Conservation (phyloP, 2,888 invertebrate species). For the Agriotes lineatus region DNA sequence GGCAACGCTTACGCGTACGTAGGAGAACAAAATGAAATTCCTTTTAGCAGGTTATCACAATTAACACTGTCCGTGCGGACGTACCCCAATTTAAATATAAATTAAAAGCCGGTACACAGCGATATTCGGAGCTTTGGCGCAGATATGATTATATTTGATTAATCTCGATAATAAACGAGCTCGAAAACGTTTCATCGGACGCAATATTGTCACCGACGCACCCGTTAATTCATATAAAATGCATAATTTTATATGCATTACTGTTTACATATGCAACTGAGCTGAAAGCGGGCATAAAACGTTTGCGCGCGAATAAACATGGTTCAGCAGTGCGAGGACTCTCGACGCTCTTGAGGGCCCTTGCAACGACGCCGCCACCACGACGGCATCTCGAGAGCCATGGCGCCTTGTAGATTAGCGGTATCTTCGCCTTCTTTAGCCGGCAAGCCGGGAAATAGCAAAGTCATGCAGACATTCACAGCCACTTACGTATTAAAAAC, state of each 20-base stretch:
- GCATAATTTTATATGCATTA: slow-evolving; percentile 40
- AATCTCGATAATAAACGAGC: slow-evolving; percentile 34
- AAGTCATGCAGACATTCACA: slow-evolving; percentile 44
- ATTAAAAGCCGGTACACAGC: slow-evolving; percentile 24
- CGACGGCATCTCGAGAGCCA: slow-evolving; percentile 49
- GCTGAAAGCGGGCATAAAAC: slow-evolving; percentile 40
- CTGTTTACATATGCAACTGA: slow-evolving; percentile 33
- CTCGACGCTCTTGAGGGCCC: slow-evolving; percentile 55
- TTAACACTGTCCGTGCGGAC: slow-evolving; percentile 24
- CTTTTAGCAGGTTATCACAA: slow-evolving; percentile 32
- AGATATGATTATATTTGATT: slow-evolving; percentile 32
- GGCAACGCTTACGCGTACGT: neutral
- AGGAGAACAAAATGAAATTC: slow-evolving; percentile 22
- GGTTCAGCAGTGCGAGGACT: slow-evolving; percentile 56
- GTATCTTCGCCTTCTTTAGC: slow-evolving; percentile 50
- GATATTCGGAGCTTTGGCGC: slow-evolving; percentile 30
- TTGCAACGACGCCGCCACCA: slow-evolving; percentile 55
- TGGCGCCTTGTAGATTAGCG: slow-evolving; percentile 51
- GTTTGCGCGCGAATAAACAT: slow-evolving; percentile 57
- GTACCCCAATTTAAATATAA: slow-evolving; percentile 37
- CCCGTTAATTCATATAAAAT: slow-evolving; percentile 35
- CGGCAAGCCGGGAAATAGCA: slow-evolving; percentile 34
- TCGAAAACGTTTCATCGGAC: slow-evolving; percentile 25
- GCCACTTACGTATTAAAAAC: slow-evolving; percentile 53
- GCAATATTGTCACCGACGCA: slow-evolving; percentile 24